A percentile compares a stretch with the other conserved stretches of the same genome.
phyloP scores from a whole-genome alignment of 2,113 vertebrate genomes.

The Myodes glareolus region DNA sequence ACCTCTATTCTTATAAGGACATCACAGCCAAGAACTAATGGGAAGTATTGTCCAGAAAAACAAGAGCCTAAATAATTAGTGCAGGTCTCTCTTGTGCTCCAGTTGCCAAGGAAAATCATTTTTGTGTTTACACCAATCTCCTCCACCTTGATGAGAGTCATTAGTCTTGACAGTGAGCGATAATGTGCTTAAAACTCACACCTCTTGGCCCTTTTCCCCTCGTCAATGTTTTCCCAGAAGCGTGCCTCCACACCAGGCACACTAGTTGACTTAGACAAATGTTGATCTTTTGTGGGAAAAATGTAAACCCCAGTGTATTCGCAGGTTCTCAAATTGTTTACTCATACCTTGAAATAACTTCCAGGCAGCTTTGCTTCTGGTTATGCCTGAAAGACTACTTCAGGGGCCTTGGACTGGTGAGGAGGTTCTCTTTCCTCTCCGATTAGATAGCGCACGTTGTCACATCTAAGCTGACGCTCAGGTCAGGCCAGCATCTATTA shows the following conservation, averaged over 20 bases:
- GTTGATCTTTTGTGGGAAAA: constrained; percentile 73
- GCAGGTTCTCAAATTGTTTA: constrained; percentile 54
- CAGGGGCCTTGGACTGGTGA: background rate
- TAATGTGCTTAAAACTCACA: constrained; percentile 70
- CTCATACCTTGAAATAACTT: constrained; percentile 35
- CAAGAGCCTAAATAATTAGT: constrained; percentile 70
- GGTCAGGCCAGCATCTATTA: background rate
- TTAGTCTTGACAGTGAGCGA: constrained; percentile 77
- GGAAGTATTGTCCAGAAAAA: constrained; percentile 68
- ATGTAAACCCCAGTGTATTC: constrained; percentile 61
- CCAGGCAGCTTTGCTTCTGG: constrained; percentile 36
- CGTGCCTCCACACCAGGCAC: constrained; percentile 4
- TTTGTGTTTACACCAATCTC: constrained; percentile 62
- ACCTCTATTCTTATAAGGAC: constrained; percentile 7
- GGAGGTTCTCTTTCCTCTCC: background rate
- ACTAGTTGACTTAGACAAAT: constrained; percentile 71
- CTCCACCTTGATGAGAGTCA: constrained; percentile 70
- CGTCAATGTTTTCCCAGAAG: constrained; percentile 60
- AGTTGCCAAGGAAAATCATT: constrained; percentile 73
- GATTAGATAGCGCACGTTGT: background rate
- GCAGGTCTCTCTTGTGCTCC: constrained; percentile 55
- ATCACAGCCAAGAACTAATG: constrained; percentile 67
- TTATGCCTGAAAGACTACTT: constrained; percentile 40
- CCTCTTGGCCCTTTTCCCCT: constrained; percentile 64
- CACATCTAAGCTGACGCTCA: background rate